Percentiles rank a stretch among this genome's conserved stretches.
phyloP scores from a whole-genome alignment of 2,797 vertebrate genomes.

The Girardinus metallicus region DNA sequence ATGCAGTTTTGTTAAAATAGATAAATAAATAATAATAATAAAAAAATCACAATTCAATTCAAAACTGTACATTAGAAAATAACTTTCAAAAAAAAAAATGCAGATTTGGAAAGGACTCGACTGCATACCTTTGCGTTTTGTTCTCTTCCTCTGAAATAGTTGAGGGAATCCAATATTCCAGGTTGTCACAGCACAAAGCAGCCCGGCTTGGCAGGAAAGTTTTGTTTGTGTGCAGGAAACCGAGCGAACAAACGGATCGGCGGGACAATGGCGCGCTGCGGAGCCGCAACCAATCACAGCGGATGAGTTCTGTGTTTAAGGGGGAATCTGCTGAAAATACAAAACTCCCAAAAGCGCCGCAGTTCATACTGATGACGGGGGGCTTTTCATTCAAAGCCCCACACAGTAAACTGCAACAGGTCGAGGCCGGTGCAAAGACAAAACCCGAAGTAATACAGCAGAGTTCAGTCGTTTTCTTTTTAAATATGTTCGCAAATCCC shows the following conservation, averaged over 20 bases:
- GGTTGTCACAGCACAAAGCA: slow-evolving; percentile 71
- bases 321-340: slow-evolving; percentile 89
- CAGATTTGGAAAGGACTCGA: neutral
- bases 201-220: slow-evolving; percentile 76
- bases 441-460: neutral
- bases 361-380: slow-evolving; percentile 82
- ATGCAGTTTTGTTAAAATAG: neutral
- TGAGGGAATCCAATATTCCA: slow-evolving; percentile 66
- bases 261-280: slow-evolving; percentile 74
- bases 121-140: slow-evolving; percentile 79
- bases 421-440: slow-evolving; percentile 22
- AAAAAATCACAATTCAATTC: neutral
- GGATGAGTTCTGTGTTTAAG: slow-evolving; percentile 79
- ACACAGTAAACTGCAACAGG: slow-evolving; percentile 44
- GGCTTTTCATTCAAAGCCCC: slow-evolving; percentile 76
- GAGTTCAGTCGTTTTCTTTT: neutral
- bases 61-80: neutral
- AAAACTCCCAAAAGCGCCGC: slow-evolving; percentile 79
- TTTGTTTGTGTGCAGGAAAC: slow-evolving; percentile 79
- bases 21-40: neutral
- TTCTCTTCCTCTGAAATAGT: slow-evolving; percentile 51
- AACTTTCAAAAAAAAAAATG: neutral
- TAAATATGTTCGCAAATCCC: slow-evolving; percentile 15
- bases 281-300: slow-evolving; percentile 78
- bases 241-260: slow-evolving; percentile 67